Base-by-base conservation (phyloP, 2,113 vertebrate genomes). In the Phyllostomus hastatus region DNA sequence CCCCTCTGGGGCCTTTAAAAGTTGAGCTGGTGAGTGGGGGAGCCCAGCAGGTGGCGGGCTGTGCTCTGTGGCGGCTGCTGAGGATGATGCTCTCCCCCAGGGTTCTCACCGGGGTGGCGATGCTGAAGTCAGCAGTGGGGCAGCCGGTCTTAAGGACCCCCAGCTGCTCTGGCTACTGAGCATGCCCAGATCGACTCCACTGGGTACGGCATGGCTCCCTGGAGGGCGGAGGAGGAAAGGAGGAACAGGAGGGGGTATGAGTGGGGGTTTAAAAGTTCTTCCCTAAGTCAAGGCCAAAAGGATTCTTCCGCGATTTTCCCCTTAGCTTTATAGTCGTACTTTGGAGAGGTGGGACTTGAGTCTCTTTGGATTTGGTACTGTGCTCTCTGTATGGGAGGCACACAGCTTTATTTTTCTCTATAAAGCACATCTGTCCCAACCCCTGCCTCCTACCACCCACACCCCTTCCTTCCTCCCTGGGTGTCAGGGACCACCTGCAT, bases 1-100 rank as follows among this genome's bases (percentile, higher is more conserved):
- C 20, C 67, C 80, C 52, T 57, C 9, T 17, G 89, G 92, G 94
- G 52, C 87, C 33, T 93, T 50, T 80, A 22, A 72, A 92, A 93
- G 69, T 85, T 48, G n/a, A 86, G 67, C 41, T 26, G 16, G 26
- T 12, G 15, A 26, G 66, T 20, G n/a, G 41, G 16, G 59, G 69
- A 66, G 48, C 83, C 80, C 90, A 94, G 94, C 54, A 59, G 92
- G 95, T 0, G 1, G 54, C 87, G 83, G 0, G 0, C 33, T 69
- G 15, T 73, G 73, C n/a, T 41, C 86, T 1, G 41, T 0, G 0
- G 75, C 20, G 59, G 48, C 35, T 70, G 17, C 26, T n/a, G 67
- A 57, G 69, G 50, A 1, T 2, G 70, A 43, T 4, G 33, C 26
- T 61, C 12, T 69, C 64, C 52, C 84, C 59, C 82, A 28, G 26